Evolutionary conservation across 1,140 invertebrate species (phyloP), one percentile per base, ranked within the genome.

Genomic region (Melipona quadrifasciata): DNA sequence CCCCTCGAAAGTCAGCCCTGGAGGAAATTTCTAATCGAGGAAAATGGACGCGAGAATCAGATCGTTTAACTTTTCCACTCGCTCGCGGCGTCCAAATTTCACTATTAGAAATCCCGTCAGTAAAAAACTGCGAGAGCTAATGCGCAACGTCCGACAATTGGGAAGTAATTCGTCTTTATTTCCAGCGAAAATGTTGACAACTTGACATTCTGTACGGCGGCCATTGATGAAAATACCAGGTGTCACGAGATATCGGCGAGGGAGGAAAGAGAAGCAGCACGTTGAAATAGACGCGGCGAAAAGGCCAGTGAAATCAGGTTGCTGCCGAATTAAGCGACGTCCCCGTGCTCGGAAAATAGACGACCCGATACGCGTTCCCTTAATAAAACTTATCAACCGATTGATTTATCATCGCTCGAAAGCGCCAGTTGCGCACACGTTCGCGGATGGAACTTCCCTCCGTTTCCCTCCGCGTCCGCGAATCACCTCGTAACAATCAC

Each of bases 281-380:
- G 71, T 53, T 12, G 71, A 73, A 73, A 73, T 53, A 73, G 47
- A 73, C n/a, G 2, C 71, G 39, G 47, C 19, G n/a, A 11, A 74
- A 74, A 74, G 47, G 72, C 27, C 72, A 74, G 27, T 55, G 72
- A 31, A 74, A 74, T 74, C 72, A 74, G 72, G 72, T 74, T 74
- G 72, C 10, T 19, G 11, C 72, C 72, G 72, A 74, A 74, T 74
- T 74, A 74, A 55, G 51, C 51, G 51, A 74, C 47, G n/a, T 51
- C 31, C 70, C 19, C 24, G 47, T 17, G 47, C n/a, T 53, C 70
- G 72, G 72, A 74, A 74, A 74, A 74, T 74, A 74, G 72, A 74
- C 72, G 72, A 74, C 72, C 72, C 72, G n/a, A 55, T 72, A 51
- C 70, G 47, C 24, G 24, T 72, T 72, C 47, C 51, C 51, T 74